Conservation (phyloP, 2,888 invertebrate species). For the Drosophila nr. fundita region DNA sequence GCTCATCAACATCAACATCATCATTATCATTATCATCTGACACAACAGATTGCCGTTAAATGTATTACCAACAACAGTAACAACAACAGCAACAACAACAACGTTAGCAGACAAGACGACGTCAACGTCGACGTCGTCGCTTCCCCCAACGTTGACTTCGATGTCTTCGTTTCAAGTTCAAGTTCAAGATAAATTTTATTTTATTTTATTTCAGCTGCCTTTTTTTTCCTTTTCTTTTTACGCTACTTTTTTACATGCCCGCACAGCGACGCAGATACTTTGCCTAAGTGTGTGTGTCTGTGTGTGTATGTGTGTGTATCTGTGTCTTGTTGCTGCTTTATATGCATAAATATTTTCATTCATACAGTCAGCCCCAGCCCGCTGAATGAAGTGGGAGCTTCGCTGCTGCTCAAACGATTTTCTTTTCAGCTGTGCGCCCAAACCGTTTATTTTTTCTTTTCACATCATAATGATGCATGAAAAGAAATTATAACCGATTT, state of each 20-base stretch:
- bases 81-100: slow-evolving; percentile 9
- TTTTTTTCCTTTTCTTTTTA: slow-evolving; percentile 63
- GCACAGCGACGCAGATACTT: slow-evolving; percentile 38
- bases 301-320: slow-evolving; percentile 40
- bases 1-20: slow-evolving; percentile 29
- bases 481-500: slow-evolving; percentile 13
- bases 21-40: slow-evolving; percentile 19
- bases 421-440: slow-evolving; percentile 17
- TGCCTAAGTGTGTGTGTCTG: neutral
- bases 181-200: slow-evolving; percentile 83
- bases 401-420: slow-evolving; percentile 28
- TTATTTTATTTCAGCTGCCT: slow-evolving; percentile 65
- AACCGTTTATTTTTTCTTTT: slow-evolving; percentile 13
- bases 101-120: slow-evolving; percentile 34
- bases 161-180: slow-evolving; percentile 82
- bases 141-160: slow-evolving; percentile 47
- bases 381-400: slow-evolving; percentile 39
- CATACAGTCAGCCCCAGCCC: slow-evolving; percentile 43
- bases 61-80: slow-evolving; percentile 41
- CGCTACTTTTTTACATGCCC: slow-evolving; percentile 67
- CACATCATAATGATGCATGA: slow-evolving; percentile 16
- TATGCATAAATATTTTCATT: slow-evolving; percentile 79
- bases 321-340: slow-evolving; percentile 52
- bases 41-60: slow-evolving; percentile 52
- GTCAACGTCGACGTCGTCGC: slow-evolving; percentile 9